These are phyloP conservation scores for Drosophila aldrichi DNA, from an alignment of 2,888 invertebrate genomes.

Conservation along the genomic window DNA sequence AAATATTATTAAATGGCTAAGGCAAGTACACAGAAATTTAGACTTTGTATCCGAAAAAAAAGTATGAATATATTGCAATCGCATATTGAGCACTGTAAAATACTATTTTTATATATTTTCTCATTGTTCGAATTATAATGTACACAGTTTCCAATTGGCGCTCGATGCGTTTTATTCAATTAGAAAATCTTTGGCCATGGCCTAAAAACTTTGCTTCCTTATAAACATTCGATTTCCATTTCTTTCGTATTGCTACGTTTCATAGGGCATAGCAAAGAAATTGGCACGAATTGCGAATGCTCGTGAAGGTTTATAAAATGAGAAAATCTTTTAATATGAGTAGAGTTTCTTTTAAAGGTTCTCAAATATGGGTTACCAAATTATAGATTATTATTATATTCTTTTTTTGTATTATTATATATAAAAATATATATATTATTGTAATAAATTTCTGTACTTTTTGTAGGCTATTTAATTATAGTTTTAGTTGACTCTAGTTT, in stretches of 20 bases:
- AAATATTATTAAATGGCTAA: background rate
- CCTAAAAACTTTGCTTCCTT: conserved; percentile 41
- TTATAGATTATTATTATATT: no score
- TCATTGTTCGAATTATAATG: conserved; percentile 14
- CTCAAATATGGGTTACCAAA: no score
- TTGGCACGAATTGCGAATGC: background rate
- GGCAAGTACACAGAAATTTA: conserved; percentile 1
- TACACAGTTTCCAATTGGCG: conserved; percentile 3
- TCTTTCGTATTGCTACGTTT: conserved; percentile 51
- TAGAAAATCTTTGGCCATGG: conserved; percentile 40
- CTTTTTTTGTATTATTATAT: no score
- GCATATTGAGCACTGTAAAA: conserved; percentile 6
- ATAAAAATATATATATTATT: no score
- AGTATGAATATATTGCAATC: conserved; percentile 5
- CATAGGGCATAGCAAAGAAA: conserved; percentile 35
- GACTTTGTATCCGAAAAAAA: background rate
- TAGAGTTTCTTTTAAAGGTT: no score
- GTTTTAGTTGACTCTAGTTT: no score
- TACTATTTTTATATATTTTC: conserved; percentile 21
- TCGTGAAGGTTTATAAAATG: background rate
- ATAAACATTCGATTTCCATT: conserved; percentile 52
- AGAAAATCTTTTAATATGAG: background rate
- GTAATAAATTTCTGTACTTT: no score
- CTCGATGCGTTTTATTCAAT: conserved; percentile 31
- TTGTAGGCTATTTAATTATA: no score